Evolutionary conservation across 2,797 vertebrate genomes (phyloP), one percentile per base, ranked within the genome.

Genomic region (Intellagama lesueurii): DNA sequence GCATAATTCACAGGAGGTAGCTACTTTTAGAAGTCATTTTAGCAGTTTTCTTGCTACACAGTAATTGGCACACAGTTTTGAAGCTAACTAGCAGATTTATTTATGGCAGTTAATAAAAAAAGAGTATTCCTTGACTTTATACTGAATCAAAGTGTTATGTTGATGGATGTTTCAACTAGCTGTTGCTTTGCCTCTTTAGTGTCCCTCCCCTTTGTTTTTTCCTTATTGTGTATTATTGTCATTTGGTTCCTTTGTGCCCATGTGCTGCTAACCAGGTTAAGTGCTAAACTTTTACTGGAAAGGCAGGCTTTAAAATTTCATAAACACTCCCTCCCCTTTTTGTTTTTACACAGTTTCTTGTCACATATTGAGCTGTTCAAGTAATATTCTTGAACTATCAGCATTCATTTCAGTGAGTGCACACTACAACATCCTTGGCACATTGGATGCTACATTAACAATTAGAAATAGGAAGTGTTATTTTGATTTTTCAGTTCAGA

Each of bases 51-150:
- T 60, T 35, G 6, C 26, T 12, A 56, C 19, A n/a, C 30, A n/a
- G 7, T 84, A 72, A 84, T 56, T 75, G n/a, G 69, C 47, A 44
- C 47, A 28, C 49, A 85, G n/a, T 75, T 85, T 85, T 73, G 70
- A 12, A 73, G 52, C 68, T 68, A 64, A 68, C 81, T 83, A 35
- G 24, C 81, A 8, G 66, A 69, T 60, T 81, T 81, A 64, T 81
- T 81, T 56, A 64, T 32, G 8, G 22, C 60, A 64, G 14, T 64
- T 64, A 60, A 56, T 81, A 11, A 83, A 68, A 11, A 83, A 68
- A 68, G 9, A 49, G 56, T n/a, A 35, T 83, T 83, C 26, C 16
- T 47, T 68, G 44, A 64, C 24, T 82, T 26, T 44, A 64, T 35
- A 52, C 56, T 64, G 56, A 83, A 44, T 44, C 81, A 68, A 68